phyloP scores from a whole-genome alignment of 2,797 vertebrate genomes.

The Hypotaenidia okinawae region DNA sequence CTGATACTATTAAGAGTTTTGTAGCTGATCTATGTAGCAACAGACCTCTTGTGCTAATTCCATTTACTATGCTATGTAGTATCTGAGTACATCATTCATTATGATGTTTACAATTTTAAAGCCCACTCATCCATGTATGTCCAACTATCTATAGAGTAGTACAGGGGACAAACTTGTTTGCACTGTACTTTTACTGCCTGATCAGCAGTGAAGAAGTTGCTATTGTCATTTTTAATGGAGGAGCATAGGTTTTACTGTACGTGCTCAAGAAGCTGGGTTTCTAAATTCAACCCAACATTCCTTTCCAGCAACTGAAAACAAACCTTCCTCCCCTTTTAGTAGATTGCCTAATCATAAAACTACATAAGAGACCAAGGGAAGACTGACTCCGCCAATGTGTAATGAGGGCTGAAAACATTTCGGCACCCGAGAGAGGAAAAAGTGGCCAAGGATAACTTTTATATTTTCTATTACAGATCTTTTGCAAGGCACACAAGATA shows the following conservation, averaged over 20 bases:
- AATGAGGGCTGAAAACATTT: background rate
- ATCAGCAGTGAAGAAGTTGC: background rate
- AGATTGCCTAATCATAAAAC: background rate
- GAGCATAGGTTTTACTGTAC: background rate
- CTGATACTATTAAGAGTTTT: background rate
- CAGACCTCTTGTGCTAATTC: background rate
- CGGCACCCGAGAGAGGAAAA: background rate
- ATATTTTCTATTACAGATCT: background rate
- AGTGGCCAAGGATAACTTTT: background rate
- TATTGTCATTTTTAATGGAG: background rate
- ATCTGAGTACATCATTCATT: background rate
- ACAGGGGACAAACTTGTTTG: background rate
- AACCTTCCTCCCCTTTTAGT: background rate
- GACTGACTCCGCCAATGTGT: background rate
- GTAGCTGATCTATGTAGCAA: background rate
- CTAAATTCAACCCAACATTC: background rate
- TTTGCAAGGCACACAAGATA: background rate
- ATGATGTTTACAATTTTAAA: background rate
- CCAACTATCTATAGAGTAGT: background rate
- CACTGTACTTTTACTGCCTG: rapidly evolving
- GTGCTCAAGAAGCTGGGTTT: background rate
- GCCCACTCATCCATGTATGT: background rate
- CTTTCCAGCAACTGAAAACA: background rate
- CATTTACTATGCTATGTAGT: background rate
- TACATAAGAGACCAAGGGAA: background rate